Conservation (phyloP, 2,797 vertebrate species). For the Sebastes umbrosus region DNA sequence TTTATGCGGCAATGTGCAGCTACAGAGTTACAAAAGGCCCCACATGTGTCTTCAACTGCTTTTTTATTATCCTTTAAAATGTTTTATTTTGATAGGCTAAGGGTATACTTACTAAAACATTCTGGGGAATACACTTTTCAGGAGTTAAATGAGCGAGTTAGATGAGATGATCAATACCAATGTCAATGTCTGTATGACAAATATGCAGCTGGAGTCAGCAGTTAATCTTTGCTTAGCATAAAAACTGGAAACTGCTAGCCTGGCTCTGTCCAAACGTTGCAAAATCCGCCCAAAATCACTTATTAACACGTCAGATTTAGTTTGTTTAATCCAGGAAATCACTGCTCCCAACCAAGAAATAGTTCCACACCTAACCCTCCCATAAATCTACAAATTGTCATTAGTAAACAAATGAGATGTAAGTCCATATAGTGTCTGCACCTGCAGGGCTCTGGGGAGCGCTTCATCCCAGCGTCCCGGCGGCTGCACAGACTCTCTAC, state of each 20-base stretch:
- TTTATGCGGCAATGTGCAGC: not conserved
- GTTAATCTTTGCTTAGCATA: not conserved
- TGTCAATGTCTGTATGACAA: not conserved
- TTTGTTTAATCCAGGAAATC: not conserved
- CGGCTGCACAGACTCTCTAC: no score
- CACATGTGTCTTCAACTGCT: not conserved
- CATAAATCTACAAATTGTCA: no score
- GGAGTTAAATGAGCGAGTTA: not conserved
- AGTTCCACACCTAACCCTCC: no score
- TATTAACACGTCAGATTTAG: no score
- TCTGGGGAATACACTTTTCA: not conserved
- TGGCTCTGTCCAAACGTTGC: not conserved
- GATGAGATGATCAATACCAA: no score
- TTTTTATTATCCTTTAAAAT: not conserved
- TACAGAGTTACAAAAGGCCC: not conserved
- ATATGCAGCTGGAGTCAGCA: not conserved
- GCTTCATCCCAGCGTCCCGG: no score
- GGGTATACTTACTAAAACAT: not conserved
- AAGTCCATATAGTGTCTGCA: no score
- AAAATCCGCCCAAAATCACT: not conserved
- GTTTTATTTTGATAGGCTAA: not conserved
- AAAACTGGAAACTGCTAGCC: not conserved
- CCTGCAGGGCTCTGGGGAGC: no score
- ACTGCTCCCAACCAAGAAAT: not conserved
- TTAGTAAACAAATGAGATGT: no score